These are phyloP conservation scores for Proteles cristata DNA, from an alignment of 2,113 vertebrate genomes.

Conservation along the genomic window DNA sequence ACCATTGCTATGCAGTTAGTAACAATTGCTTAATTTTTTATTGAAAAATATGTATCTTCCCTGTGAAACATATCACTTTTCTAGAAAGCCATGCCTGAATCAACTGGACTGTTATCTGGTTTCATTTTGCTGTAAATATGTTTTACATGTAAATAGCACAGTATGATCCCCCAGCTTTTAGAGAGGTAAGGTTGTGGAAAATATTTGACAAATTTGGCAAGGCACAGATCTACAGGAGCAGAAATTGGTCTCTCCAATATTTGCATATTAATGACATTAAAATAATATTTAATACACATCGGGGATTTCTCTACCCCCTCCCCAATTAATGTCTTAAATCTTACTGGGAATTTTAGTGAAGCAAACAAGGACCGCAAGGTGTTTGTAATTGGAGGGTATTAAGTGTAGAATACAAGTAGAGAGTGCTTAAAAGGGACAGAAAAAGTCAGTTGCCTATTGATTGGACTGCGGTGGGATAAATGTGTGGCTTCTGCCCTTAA, in stretches of 20 bases:
- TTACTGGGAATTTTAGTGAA: conserved; percentile 43
- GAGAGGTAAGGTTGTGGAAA: neutral
- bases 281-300: neutral
- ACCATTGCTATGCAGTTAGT: neutral
- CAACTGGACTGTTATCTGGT: neutral
- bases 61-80: neutral
- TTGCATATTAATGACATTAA: conserved; percentile 14
- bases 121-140: neutral
- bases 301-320: neutral
- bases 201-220: neutral
- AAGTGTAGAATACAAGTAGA: conserved; percentile 82
- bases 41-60: neutral
- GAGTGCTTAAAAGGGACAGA: conserved; percentile 62
- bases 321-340: neutral
- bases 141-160: neutral
- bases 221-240: neutral
- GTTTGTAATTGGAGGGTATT: conserved; percentile 78
- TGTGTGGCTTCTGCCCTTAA: conserved; percentile 89
- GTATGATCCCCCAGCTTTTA: neutral
- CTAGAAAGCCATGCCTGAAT: neutral
- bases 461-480: conserved; percentile 85
- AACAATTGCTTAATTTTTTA: neutral
- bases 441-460: conserved; percentile 85
- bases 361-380: conserved; percentile 58
- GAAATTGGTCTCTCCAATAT: neutral